Evolutionary conservation across 2,113 vertebrate species (phyloP), one percentile per base, ranked within the genome.

Genomic region (Megaceryle torquata): DNA sequence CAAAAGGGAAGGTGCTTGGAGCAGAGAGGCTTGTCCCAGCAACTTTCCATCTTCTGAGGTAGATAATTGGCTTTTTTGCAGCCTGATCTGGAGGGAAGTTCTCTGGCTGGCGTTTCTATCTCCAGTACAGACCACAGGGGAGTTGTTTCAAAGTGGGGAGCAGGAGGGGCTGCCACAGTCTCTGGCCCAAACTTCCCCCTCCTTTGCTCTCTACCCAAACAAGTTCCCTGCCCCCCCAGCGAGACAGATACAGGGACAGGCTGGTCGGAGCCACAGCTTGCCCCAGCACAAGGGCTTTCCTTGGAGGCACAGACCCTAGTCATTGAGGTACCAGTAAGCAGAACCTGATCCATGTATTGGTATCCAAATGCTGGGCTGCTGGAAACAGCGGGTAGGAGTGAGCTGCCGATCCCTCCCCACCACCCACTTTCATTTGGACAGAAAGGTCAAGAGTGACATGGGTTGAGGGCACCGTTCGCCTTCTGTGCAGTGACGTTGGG

Each of bases 31-130:
- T 88, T 51, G 15, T 78, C 60, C 54, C 39, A 16, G 11, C 26
- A 82, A 0, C n/a, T n/a, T 70, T 5, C 37, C 29, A 4, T 51
- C 43, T 29, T 50, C 28, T 79, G 13, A 63, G 51, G 44, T 50
- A 69, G 53, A 6, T 12, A 20, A 9, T 6, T 31, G 35, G 11
- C 53, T 46, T 68, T 37, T 78, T 21, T 29, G 76, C 43, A 16
- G 25, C 10, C 78, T 68, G 41, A 35, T 72, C 19, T 16, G 25
- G 28, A 50, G 19, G 35, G 28, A 26, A 5, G 33, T 28, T 88
- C 59, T 61, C 35, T 0, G 0, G n/a, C 10, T 1, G 1, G 14
- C 1, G 0, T 46, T 68, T 41, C 46, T 20, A 4, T 44, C 28
- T 20, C 54, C 41, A 20, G 33, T 51, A 8, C 39, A 57, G 48